phyloP scores from a whole-genome alignment of 2,888 invertebrate species.

The Heliconius ismenius region DNA sequence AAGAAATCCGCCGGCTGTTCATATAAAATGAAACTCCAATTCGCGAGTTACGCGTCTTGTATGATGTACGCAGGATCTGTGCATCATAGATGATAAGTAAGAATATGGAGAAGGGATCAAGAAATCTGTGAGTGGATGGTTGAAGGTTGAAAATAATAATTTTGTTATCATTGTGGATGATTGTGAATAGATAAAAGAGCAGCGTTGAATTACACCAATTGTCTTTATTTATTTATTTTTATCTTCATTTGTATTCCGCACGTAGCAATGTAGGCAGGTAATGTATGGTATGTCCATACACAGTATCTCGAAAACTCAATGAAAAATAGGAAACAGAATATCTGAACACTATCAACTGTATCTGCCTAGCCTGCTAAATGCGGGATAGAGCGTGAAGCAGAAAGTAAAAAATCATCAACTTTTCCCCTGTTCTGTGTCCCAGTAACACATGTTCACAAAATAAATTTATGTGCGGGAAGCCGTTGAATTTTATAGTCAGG shows the following conservation, averaged over 20 bases:
- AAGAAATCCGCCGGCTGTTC: constrained; percentile 26
- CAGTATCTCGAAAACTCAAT: too few species aligned
- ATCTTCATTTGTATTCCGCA: too few species aligned
- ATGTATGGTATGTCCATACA: too few species aligned
- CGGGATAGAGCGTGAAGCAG: not conserved
- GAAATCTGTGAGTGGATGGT: not conserved
- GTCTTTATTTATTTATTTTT: too few species aligned
- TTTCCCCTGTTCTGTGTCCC: constrained; percentile 1
- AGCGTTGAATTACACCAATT: not conserved
- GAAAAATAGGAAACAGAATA: not conserved
- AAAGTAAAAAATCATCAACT: not conserved
- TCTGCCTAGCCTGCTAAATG: not conserved
- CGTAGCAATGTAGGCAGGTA: too few species aligned
- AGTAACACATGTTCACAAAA: constrained; percentile 46
- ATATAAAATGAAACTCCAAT: constrained; percentile 26
- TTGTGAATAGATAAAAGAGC: too few species aligned
- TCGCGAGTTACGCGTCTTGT: constrained; percentile 30
- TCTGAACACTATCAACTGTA: not conserved
- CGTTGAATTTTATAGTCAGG: constrained; percentile 45
- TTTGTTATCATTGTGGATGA: not conserved
- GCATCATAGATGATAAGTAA: not conserved
- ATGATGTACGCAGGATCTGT: constrained; percentile 21
- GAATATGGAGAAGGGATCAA: not conserved
- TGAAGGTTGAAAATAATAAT: not conserved
- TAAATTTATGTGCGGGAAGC: constrained; percentile 46